These are phyloP conservation scores for Anas platyrhynchos DNA, from an alignment of 2,113 vertebrate genomes.

Conservation along the genomic window DNA sequence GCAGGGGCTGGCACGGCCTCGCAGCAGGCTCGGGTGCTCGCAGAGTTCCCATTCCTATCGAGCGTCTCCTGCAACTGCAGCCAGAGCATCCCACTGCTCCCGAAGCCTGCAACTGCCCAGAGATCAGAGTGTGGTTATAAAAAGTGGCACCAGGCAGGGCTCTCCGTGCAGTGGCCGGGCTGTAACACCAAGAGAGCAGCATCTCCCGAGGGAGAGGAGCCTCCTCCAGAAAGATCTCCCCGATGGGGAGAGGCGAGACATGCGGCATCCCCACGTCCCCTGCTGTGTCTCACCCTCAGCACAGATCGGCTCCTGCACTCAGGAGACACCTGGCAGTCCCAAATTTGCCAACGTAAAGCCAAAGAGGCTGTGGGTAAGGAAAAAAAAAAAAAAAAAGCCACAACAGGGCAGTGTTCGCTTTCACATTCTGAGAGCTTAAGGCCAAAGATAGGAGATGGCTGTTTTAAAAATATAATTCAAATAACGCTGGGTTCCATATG, in stretches of 20 bases:
- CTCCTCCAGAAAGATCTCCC: not conserved
- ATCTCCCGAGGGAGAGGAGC: not conserved
- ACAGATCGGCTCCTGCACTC: not conserved
- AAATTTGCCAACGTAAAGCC: not conserved
- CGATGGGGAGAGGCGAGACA: fast-evolving
- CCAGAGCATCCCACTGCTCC: not conserved
- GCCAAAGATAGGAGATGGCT: not conserved
- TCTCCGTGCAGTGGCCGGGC: not conserved
- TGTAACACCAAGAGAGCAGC: not conserved
- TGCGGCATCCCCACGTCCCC: fast-evolving
- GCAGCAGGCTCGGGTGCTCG: not conserved
- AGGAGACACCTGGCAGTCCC: not conserved
- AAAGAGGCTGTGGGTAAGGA: not conserved
- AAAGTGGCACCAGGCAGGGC: not conserved
- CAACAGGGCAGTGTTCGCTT: not conserved
- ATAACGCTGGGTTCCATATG: not conserved
- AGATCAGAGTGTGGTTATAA: not conserved
- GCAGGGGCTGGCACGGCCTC: not conserved
- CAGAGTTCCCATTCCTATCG: not conserved
- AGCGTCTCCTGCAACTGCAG: not conserved
- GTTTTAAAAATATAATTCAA: conserved; percentile 40
- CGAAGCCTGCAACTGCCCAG: not conserved
- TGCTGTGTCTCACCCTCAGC: fast-evolving
- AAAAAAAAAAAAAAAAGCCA: too few relatives aligned
- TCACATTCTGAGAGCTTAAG: not conserved